Evolutionary conservation across 2,888 invertebrate species (phyloP), one percentile per base, ranked within the genome.

Genomic region (Osmoderma eremita): DNA sequence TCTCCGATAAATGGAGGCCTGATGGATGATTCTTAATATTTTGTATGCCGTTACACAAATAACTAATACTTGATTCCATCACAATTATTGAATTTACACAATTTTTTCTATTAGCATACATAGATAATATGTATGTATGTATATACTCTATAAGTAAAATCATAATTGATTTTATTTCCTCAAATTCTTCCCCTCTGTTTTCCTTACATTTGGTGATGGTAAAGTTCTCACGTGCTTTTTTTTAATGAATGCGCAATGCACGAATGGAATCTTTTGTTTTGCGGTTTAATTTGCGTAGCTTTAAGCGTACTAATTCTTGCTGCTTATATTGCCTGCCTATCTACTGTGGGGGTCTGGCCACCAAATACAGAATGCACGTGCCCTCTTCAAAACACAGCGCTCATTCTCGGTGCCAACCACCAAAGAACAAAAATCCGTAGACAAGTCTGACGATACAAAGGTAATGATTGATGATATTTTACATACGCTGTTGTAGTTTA

Each of bases 401-500:
- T 95, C 95, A 75, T 94, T 94, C 83, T 95, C 95, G 78, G 93
- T 95, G 84, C 95, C 95, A 71, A 93, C 94, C 42, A 91, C 94
- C 69, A 94, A 94, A 86, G 92, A 92, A 82, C 78, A 89, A 83
- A 78, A 86, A 84, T 50, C 82, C 65, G 77, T 78, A 69, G 83
- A 84, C 73, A 83, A 83, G 68, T 71, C 81, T 67, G 84, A 84
- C 67, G 84, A 84, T 71, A 73, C 80, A 41, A 84, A 85, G 83
- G 84, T 84, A 83, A 80, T 72, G 30, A 30, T 30, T 30, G 10
- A 30, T 5, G 3, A 24, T 3, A 24, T 24, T 24, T 24, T 24
- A 24, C 24, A 5, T 30, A 30, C 6, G 2, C 10, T 30, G 2
- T 30, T 30, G 30, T 30, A 30, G 30, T 30, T 30, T 30, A 30